Evolutionary conservation across 1,140 invertebrate genomes (phyloP), one percentile per base, ranked within the genome.

Genomic region (Papilio machaon): DNA sequence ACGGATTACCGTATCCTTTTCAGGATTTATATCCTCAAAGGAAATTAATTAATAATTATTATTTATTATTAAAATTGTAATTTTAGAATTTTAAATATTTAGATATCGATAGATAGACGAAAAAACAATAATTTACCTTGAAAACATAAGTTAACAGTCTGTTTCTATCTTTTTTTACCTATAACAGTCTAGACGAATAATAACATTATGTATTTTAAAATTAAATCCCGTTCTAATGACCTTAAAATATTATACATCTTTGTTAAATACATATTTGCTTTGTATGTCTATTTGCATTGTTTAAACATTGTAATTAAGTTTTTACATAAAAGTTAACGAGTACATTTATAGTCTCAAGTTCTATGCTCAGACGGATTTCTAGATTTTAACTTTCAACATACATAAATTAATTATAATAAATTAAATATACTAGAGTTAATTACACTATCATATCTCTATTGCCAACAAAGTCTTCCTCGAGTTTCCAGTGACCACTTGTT

Each of bases 211-310:
- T 13, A 58, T 19, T 19, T 19, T 19, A 58, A 58, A n/a, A 58
- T 58, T 58, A 58, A 58, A 58, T 2, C n/a, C 60, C 60, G 60
- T 64, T 64, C 60, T 64, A 64, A 64, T 64, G 60, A 64, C 60
- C 60, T 64, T 64, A 30, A 13, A 30, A 64, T 64, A 64, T 64
- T 64, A 13, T 64, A 64, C 23, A 35, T 23, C 23, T 23, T 23
- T n/a, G 30, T 30, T 3, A 64, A 64, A 11, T 30, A 64, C 60
- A 30, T 64, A 64, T 64, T 64, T 64, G 60, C 19, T 30, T 64
- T 64, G 23, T 30, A 64, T 30, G 23, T 64, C 60, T 30, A 64
- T 64, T 23, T 11, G 60, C 19, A 64, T 64, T 64, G 60, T 64
- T 64, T 35, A 64, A 64, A 58, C 54, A 10, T 19, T n/a, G 54